These are phyloP conservation scores for Lasioglossum figueresi DNA, from an alignment of 2,888 invertebrate genomes.

Conservation along the genomic window DNA sequence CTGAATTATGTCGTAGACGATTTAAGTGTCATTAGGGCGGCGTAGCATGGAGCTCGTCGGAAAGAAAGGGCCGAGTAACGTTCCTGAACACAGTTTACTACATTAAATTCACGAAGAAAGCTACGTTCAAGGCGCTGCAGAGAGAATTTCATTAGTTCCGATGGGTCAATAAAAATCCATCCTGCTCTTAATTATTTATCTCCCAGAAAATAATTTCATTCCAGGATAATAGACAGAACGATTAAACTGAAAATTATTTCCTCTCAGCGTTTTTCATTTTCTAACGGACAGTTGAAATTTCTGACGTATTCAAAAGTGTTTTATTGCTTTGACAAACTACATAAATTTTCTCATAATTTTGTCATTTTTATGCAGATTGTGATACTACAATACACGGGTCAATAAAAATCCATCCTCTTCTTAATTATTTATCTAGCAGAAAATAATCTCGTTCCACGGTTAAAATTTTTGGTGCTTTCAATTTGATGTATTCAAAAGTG, in stretches of 20 bases:
- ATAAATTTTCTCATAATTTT: not conserved
- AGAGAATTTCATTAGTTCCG: not conserved
- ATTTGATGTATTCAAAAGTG: too few relatives aligned
- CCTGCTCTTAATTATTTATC: not conserved
- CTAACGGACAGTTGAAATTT: not conserved
- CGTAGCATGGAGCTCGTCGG: slow-evolving; percentile 18
- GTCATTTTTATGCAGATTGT: not conserved
- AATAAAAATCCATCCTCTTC: too few relatives aligned
- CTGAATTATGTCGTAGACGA: slow-evolving; percentile 74
- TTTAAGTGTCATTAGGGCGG: slow-evolving; percentile 61
- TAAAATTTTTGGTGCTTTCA: too few relatives aligned
- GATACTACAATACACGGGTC: not conserved
- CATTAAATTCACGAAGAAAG: slow-evolving; percentile 8
- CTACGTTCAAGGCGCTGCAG: not conserved
- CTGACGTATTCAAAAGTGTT: too few relatives aligned
- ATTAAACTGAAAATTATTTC: not conserved
- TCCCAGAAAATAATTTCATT: not conserved
- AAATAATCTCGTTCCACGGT: too few relatives aligned
- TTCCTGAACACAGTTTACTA: not conserved
- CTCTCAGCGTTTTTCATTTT: not conserved
- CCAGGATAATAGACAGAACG: not conserved
- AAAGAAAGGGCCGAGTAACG: slow-evolving; percentile 15
- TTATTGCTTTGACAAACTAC: not conserved
- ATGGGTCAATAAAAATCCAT: not conserved
- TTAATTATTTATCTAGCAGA: too few relatives aligned